A percentile compares a stretch with the other conserved stretches of the same genome.
phyloP scores from a whole-genome alignment of 2,113 vertebrate species.

The Syngnathus floridae region DNA sequence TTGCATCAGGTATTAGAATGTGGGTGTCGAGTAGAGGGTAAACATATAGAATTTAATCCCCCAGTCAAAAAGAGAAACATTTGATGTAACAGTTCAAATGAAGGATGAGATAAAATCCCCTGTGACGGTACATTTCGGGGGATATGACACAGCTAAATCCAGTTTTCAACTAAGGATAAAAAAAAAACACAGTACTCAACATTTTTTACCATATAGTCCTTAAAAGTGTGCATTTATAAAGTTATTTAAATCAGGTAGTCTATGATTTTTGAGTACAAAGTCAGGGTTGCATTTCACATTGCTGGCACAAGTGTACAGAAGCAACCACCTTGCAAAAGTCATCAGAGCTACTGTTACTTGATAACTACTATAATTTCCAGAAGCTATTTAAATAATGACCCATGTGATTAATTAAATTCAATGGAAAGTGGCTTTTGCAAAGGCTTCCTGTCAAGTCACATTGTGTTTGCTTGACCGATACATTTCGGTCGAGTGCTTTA shows the following conservation, averaged over 20 bases:
- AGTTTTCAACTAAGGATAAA: slow-evolving; percentile 7
- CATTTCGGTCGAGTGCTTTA: too few species aligned
- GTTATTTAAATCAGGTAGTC: neutral
- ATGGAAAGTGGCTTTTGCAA: too few species aligned
- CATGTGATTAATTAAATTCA: too few species aligned
- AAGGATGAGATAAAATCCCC: slow-evolving; percentile 37
- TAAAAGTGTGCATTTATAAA: neutral
- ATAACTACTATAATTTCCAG: neutral
- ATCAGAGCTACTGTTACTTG: neutral
- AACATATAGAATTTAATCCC: slow-evolving; percentile 34
- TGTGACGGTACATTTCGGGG: slow-evolving; percentile 31
- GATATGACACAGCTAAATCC: slow-evolving; percentile 14
- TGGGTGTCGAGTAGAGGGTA: slow-evolving; percentile 35
- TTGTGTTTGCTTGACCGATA: neutral
- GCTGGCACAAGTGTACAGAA: neutral
- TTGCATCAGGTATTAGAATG: slow-evolving; percentile 35
- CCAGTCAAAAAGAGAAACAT: slow-evolving; percentile 3
- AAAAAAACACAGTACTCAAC: neutral
- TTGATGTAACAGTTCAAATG: slow-evolving; percentile 24
- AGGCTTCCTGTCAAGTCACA: neutral
- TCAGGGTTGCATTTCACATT: neutral
- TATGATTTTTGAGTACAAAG: neutral
- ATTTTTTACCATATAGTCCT: neutral
- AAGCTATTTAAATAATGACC: neutral
- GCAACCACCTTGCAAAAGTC: neutral